Conservation (phyloP, 1,140 invertebrate genomes). For the Dendrolimus punctatus region DNA sequence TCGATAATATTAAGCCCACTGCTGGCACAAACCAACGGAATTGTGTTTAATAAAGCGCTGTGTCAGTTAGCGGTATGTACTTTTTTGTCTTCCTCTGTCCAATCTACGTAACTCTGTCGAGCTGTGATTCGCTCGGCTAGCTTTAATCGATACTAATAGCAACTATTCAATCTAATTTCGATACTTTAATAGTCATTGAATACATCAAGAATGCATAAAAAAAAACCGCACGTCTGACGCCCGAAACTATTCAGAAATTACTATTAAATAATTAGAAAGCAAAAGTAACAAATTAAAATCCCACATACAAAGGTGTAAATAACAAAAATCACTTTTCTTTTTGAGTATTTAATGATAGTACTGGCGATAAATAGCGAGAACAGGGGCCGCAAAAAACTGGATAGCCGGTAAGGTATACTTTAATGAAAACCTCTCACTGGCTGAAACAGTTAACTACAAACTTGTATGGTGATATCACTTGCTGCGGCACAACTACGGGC, state of each 20-base stretch:
- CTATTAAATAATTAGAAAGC: not conserved
- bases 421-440: slow-evolving; percentile 38
- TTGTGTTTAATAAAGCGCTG: slow-evolving; percentile 60
- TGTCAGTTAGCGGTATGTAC: slow-evolving; percentile 61
- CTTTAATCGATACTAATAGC: slow-evolving; percentile 6
- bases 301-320: slow-evolving; percentile 25
- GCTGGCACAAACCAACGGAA: slow-evolving; percentile 37
- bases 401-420: slow-evolving; percentile 26
- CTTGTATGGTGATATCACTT: slow-evolving; percentile 22
- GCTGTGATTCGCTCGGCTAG: not conserved
- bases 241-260: too few relatives aligned
- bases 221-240: too few relatives aligned
- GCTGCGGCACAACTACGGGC: slow-evolving; percentile 21
- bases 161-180: not conserved
- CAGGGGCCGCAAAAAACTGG: slow-evolving; percentile 34
- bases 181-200: not conserved
- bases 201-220: not conserved
- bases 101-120: slow-evolving; percentile 34
- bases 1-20: slow-evolving; percentile 23
- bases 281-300: slow-evolving; percentile 39
- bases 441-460: slow-evolving; percentile 27
- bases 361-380: slow-evolving; percentile 30
- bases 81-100: slow-evolving; percentile 49
- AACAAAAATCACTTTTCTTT: slow-evolving; percentile 50
- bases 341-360: slow-evolving; percentile 35